Evolutionary conservation across 2,888 invertebrate species (phyloP), one percentile per base, ranked within the genome.

Genomic region (Teleiodes luculella): DNA sequence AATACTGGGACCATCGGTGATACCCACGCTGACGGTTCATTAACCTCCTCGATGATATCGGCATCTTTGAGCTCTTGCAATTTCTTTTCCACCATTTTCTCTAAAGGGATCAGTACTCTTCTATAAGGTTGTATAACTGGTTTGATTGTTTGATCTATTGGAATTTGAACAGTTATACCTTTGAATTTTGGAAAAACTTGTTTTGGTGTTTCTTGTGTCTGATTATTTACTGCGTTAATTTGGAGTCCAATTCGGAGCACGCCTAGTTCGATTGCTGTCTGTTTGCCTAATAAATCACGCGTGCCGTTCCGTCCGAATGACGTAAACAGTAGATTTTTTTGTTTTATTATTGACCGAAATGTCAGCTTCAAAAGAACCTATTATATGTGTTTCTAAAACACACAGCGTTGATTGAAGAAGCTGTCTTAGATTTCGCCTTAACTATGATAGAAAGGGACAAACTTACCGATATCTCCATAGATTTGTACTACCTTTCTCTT

Each of bases 281-380:
- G 51, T 48, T 60, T 61, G 0, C 65, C 64, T 0, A 65, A 33
- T 13, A 64, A 41, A 39, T 66, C 54, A 33, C 61, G 36, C 1
- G 65, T 53, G 18, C 64, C 64, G 35, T 55, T 50, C 36, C 39
- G 36, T 50, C 36, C 39, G 36, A 1, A 63, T 57, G 1, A 65
- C 64, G 51, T 61, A 65, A 33, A 62, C 59, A 8, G 47, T 61
- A n/a, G 43, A 16, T 3, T 16, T 13, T 39, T 18, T 18, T 1
- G n/a, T 3, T 36, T 41, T 31, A 3, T 28, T n/a, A 13, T 46
- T 53, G 1, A 53, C 30, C 24, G 39, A 33, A 7, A 63, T 53
- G 13, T 16, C 1, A 0, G 62, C 51, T 6, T 64, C 61, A 59
- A 68, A 65, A 7, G 62, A 62, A 2, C 64, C 64, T 33, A 57